These are phyloP conservation scores for Hafferia zeledoni DNA, from an alignment of 2,797 vertebrate species.

Conservation along the genomic window DNA sequence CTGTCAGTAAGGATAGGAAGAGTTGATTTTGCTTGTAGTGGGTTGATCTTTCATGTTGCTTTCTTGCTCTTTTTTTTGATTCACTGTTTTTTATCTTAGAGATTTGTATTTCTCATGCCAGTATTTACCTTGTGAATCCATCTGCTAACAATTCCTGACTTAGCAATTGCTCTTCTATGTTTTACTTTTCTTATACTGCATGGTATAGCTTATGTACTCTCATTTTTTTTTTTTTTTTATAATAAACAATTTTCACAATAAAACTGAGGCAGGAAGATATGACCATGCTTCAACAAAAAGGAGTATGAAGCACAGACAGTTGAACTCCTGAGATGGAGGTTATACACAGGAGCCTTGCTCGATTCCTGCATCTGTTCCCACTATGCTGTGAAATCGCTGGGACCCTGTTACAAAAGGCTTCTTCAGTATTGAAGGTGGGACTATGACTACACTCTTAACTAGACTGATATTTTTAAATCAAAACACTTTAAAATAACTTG, in stretches of 20 bases:
- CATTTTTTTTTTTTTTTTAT: background rate
- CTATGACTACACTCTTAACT: background rate
- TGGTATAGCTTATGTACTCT: background rate
- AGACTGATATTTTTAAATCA: background rate
- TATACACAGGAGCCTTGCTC: background rate
- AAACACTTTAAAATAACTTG: background rate
- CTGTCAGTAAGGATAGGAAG: background rate
- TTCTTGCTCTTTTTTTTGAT: background rate
- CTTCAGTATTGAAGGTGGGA: background rate
- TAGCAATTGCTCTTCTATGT: background rate
- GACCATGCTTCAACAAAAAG: background rate
- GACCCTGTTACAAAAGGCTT: background rate
- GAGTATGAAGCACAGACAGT: background rate
- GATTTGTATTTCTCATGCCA: background rate
- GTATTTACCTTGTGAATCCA: background rate
- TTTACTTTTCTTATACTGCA: background rate
- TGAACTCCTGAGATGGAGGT: background rate
- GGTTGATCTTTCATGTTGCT: background rate
- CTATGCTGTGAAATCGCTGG: background rate
- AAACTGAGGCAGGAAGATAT: background rate
- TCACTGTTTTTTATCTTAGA: background rate
- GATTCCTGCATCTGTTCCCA: background rate
- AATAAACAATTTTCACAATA: background rate
- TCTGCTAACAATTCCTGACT: background rate
- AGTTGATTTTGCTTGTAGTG: background rate